These are phyloP conservation scores for Candoia aspera DNA, from an alignment of 2,113 vertebrate species.

Conservation along the genomic window DNA sequence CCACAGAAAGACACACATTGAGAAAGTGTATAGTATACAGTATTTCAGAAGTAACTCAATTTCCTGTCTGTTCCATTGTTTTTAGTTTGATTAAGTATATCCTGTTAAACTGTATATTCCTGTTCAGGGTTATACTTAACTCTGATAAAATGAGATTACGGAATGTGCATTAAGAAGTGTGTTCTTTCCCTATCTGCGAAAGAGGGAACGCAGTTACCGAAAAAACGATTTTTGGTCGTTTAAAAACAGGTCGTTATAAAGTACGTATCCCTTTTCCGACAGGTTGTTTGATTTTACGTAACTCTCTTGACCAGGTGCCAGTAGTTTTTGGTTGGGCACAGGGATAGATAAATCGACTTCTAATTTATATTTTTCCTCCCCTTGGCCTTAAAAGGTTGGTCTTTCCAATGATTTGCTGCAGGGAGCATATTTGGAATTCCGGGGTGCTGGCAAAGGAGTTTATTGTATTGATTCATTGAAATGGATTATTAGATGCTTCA, in stretches of 20 bases:
- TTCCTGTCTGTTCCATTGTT: constrained; percentile 83
- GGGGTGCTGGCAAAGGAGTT: too few species aligned
- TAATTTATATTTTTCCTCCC: neutral
- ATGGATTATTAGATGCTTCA: too few species aligned
- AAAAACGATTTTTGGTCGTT: neutral
- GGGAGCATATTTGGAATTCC: neutral
- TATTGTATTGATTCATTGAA: too few species aligned
- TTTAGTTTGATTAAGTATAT: constrained; percentile 82
- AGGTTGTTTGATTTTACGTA: neutral
- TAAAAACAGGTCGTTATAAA: neutral
- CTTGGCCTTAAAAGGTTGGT: neutral
- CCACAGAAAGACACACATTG: constrained; percentile 60
- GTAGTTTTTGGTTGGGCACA: neutral
- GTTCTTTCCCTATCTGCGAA: constrained; percentile 11
- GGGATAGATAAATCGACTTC: neutral
- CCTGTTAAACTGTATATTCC: constrained; percentile 85
- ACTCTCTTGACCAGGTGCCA: neutral
- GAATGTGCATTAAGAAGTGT: neutral
- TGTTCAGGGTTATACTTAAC: constrained; percentile 70
- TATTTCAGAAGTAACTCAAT: constrained; percentile 76
- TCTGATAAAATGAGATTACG: constrained; percentile 66
- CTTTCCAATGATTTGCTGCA: neutral
- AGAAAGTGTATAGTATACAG: constrained; percentile 74
- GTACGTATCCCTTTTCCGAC: neutral
- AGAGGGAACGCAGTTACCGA: constrained; percentile 35